phyloP scores from a whole-genome alignment of 2,113 vertebrate species.

The Rhagologus leucostigma region DNA sequence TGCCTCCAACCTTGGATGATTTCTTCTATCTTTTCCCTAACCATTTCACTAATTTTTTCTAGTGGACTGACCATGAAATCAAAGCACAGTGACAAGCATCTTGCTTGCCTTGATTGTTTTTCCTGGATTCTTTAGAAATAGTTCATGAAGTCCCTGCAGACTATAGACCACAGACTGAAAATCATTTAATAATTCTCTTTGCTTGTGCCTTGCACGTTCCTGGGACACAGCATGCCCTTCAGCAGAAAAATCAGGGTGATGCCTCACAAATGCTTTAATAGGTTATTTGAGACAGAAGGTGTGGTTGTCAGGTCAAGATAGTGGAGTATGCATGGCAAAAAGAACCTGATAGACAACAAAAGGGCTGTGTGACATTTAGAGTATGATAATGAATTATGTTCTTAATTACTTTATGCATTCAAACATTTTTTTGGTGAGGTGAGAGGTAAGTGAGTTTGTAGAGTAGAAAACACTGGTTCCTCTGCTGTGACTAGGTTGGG shows the following conservation, averaged over 20 bases:
- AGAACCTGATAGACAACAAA: background rate
- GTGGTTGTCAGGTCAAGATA: background rate
- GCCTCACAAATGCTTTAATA: background rate
- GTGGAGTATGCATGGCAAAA: background rate
- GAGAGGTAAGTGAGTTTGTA: background rate
- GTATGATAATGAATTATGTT: background rate
- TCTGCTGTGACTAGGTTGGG: background rate
- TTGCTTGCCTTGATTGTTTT: background rate
- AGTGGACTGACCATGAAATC: background rate
- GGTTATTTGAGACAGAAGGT: background rate
- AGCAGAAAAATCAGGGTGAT: background rate
- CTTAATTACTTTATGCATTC: background rate
- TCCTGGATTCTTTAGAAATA: background rate
- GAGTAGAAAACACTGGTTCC: background rate
- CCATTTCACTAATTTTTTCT: background rate
- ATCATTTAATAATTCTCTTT: background rate
- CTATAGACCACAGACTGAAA: background rate
- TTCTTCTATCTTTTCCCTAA: background rate
- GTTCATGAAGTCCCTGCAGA: background rate
- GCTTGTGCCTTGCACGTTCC: background rate
- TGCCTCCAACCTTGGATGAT: background rate
- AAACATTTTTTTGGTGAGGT: background rate
- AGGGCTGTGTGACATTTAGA: background rate
- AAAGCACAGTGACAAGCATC: background rate
- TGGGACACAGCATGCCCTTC: background rate